phyloP scores from a whole-genome alignment of 2,113 vertebrate species.

The Bostrychus sinensis region DNA sequence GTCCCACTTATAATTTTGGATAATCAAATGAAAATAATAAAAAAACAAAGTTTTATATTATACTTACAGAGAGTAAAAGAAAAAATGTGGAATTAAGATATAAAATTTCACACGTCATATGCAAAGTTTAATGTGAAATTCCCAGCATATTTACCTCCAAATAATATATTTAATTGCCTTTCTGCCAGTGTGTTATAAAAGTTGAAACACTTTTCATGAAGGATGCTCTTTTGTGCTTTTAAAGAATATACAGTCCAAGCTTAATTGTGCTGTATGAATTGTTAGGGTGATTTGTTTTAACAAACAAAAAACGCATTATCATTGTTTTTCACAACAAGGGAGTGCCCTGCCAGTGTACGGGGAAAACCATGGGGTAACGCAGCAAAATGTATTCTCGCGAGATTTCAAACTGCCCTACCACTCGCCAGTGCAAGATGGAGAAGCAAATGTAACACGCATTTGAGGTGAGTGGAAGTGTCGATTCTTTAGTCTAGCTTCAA shows the following conservation, averaged over 20 bases:
- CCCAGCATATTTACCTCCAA: too few relatives aligned
- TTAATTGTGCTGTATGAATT: constrained; percentile 14
- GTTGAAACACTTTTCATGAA: not conserved
- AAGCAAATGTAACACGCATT: constrained; percentile 80
- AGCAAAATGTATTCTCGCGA: constrained; percentile 75
- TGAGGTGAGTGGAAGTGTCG: constrained; percentile 75
- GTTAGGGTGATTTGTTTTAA: not conserved
- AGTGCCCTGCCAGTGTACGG: constrained; percentile 42
- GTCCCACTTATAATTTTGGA: too few relatives aligned
- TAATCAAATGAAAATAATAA: too few relatives aligned
- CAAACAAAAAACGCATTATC: constrained; percentile 8
- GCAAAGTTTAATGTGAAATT: too few relatives aligned
- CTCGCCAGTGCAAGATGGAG: constrained; percentile 84
- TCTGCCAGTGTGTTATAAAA: not conserved
- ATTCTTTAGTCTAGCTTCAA: constrained; percentile 16
- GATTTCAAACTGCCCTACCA: constrained; percentile 64
- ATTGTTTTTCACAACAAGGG: constrained; percentile 50
- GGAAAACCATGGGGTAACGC: constrained; percentile 32
- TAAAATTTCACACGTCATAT: too few relatives aligned
- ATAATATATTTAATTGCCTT: too few relatives aligned
- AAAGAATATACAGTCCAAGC: not conserved
- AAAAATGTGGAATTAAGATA: too few relatives aligned
- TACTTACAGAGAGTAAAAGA: too few relatives aligned
- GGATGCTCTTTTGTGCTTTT: not conserved
- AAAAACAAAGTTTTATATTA: too few relatives aligned